Conservation (phyloP, 2,113 vertebrate species). For the Equus quagga region DNA sequence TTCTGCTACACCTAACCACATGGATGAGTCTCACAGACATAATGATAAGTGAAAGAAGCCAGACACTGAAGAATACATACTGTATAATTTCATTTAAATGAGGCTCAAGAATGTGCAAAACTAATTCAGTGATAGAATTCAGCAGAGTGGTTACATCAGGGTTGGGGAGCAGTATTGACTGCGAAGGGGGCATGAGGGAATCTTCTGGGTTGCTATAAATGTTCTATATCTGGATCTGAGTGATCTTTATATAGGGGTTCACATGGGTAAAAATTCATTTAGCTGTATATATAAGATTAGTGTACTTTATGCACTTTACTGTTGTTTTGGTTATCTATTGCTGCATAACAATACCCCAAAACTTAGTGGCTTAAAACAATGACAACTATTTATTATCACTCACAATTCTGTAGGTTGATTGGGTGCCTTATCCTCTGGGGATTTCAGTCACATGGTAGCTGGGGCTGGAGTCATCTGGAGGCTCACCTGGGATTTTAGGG, state of each 20-base stretch:
- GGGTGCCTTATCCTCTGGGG: too few relatives aligned
- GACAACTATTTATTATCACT: background rate
- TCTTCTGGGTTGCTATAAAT: background rate
- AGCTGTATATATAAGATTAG: background rate
- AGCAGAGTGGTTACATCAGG: background rate
- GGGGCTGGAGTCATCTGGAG: background rate
- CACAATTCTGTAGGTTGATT: background rate
- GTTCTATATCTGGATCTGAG: background rate
- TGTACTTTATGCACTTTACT: background rate
- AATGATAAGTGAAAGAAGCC: background rate
- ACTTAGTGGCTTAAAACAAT: too few relatives aligned
- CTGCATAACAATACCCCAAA: background rate
- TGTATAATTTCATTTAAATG: background rate
- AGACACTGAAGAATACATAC: background rate
- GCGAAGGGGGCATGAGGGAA: background rate
- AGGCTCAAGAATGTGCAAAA: background rate
- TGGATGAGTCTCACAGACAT: background rate
- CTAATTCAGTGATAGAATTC: background rate
- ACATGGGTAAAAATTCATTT: background rate
- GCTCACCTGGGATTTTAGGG: background rate
- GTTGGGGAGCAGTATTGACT: background rate
- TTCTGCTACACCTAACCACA: background rate
- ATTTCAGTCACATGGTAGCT: background rate
- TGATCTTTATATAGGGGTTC: background rate
- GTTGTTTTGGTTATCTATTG: background rate